phyloP scores from a whole-genome alignment of 2,888 invertebrate species.

The Augochlorella aurata region DNA sequence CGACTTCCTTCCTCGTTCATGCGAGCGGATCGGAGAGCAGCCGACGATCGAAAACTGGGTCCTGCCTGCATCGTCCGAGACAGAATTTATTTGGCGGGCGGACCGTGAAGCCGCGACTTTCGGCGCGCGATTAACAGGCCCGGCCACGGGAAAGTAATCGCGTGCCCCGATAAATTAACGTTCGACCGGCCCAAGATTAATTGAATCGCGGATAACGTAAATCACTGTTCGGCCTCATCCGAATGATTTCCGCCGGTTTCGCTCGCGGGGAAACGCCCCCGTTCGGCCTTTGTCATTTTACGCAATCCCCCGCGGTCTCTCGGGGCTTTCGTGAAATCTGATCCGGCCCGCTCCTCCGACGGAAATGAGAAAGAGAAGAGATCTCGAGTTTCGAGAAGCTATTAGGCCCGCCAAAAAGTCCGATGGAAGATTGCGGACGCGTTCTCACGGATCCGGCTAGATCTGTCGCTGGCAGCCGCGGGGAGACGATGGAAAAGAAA shows the following conservation, averaged over 20 bases:
- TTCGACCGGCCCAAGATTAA: conserved; percentile 20
- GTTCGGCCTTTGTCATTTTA: background rate
- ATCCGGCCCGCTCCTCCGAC: background rate
- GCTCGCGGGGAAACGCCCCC: background rate
- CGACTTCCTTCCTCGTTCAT: background rate
- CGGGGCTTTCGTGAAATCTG: background rate
- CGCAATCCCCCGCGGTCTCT: background rate
- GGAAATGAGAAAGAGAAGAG: background rate
- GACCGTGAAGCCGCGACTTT: conserved; percentile 28
- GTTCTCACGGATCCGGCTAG: background rate
- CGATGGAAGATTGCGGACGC: background rate
- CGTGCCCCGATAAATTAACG: conserved; percentile 59
- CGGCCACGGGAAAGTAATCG: conserved; percentile 58
- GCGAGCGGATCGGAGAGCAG: conserved; percentile 1
- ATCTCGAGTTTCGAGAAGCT: background rate
- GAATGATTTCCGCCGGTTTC: background rate
- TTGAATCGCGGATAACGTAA: background rate
- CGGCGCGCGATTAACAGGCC: conserved; percentile 41
- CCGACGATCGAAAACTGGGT: conserved; percentile 68
- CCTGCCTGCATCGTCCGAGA: conserved; percentile 26
- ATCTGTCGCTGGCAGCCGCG: background rate
- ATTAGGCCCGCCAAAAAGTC: background rate
- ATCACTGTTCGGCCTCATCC: background rate
- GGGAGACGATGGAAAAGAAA: no score
- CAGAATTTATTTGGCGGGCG: conserved; percentile 55